Percentiles rank a stretch among this genome's conserved stretches.
These are phyloP conservation scores for Parnassius smintheus DNA, from an alignment of 2,888 invertebrate species.

Conservation along the genomic window DNA sequence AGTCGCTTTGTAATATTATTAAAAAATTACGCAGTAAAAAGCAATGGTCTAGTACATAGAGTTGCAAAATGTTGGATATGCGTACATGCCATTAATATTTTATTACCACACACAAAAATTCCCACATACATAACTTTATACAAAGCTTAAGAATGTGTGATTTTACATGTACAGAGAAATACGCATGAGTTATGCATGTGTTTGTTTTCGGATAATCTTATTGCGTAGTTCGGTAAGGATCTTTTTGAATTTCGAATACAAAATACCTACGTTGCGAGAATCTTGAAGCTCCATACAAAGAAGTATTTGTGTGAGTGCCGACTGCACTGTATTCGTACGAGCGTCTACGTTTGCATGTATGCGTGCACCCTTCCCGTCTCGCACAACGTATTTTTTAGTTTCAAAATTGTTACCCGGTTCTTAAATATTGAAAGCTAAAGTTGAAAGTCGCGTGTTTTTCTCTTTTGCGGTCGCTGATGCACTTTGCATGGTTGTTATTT, in stretches of 20 bases:
- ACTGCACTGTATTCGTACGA: slow-evolving; percentile 62
- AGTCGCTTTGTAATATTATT: background rate
- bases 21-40: slow-evolving; percentile 25
- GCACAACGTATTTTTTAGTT: slow-evolving; percentile 37
- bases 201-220: slow-evolving; percentile 28
- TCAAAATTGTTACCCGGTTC: slow-evolving; percentile 18
- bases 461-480: slow-evolving; percentile 26
- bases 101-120: slow-evolving; percentile 27
- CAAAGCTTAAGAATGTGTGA: slow-evolving; percentile 18
- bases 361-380: slow-evolving; percentile 75
- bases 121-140: slow-evolving; percentile 27
- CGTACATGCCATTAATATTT: slow-evolving; percentile 29
- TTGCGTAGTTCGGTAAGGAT: slow-evolving; percentile 25
- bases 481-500: slow-evolving; percentile 59
- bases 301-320: slow-evolving; percentile 51
- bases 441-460: slow-evolving; percentile 33
- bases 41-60: slow-evolving; percentile 13
- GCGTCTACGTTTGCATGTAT: slow-evolving; percentile 51
- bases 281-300: slow-evolving; percentile 33
- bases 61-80: slow-evolving; percentile 26
- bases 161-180: slow-evolving; percentile 15
- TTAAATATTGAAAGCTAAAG: slow-evolving; percentile 36
- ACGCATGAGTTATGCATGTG: slow-evolving; percentile 30
- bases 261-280: slow-evolving; percentile 25
- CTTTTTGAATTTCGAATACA: slow-evolving; percentile 28